Conservation (phyloP, 2,113 vertebrate genomes). For the Heterotis niloticus region DNA sequence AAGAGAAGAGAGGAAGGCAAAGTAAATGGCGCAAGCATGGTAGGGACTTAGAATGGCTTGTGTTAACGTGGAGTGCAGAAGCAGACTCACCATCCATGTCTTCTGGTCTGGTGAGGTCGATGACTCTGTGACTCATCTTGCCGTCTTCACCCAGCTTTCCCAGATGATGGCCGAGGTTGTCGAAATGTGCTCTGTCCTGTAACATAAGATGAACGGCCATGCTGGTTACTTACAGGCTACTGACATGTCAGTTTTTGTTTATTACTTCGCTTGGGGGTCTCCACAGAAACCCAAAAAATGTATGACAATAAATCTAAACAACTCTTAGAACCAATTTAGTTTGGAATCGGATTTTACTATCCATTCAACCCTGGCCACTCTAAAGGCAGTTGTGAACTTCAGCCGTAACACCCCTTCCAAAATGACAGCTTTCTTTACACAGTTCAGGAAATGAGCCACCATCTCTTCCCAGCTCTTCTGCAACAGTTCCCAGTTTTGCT, state of each 20-base stretch:
- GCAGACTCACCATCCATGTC: constrained; percentile 81
- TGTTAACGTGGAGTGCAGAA: not conserved
- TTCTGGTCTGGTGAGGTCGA: constrained; percentile 89
- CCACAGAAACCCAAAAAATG: too few relatives aligned
- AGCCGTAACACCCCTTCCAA: too few relatives aligned
- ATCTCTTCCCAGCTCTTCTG: too few relatives aligned
- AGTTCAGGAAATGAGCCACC: not conserved
- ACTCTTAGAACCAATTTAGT: not conserved
- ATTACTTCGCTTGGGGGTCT: too few relatives aligned
- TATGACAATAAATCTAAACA: not conserved
- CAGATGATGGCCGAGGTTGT: constrained; percentile 83
- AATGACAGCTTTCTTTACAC: not conserved
- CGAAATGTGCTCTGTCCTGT: constrained; percentile 86
- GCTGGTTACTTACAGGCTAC: not conserved
- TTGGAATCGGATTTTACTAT: not conserved
- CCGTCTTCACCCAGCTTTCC: constrained; percentile 84
- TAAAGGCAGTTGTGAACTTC: too few relatives aligned
- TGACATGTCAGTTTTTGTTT: too few relatives aligned
- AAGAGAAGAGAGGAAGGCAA: not conserved
- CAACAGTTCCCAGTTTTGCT: too few relatives aligned
- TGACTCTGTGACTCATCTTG: constrained; percentile 88
- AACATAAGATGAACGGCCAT: constrained; percentile 15
- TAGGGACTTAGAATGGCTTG: not conserved
- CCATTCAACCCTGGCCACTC: not conserved
- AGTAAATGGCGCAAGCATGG: not conserved